Evolutionary conservation across 2,113 vertebrate genomes (phyloP).

Genomic region (Rhinolophus sinicus): DNA sequence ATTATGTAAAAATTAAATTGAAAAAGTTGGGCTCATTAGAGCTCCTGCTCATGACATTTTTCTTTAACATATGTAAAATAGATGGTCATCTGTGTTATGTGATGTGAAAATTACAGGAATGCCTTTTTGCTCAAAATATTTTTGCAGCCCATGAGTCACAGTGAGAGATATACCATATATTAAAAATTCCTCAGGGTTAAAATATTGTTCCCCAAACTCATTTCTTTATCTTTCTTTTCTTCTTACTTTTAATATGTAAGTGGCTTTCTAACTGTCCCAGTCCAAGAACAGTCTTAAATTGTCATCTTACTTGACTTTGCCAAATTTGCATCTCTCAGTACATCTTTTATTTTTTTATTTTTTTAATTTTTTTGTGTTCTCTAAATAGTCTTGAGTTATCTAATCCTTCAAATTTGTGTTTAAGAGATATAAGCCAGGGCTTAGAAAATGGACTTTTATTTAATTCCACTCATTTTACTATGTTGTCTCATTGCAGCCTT

Average conservation of each 20-base stretch:
- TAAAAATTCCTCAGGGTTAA: slow-evolving; percentile 44
- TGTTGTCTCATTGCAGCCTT: not conserved
- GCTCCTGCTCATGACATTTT: not conserved
- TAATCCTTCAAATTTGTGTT: slow-evolving; percentile 33
- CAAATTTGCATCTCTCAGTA: slow-evolving; percentile 46
- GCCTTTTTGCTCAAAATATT: not conserved
- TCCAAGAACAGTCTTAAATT: slow-evolving; percentile 61
- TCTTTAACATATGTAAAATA: slow-evolving; percentile 33
- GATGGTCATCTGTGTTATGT: slow-evolving; percentile 30
- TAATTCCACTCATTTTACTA: slow-evolving; percentile 47
- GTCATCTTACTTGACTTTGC: slow-evolving; percentile 56
- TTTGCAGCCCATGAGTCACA: slow-evolving; percentile 32
- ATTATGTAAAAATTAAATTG: slow-evolving; percentile 60
- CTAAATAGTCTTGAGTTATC: slow-evolving; percentile 61
- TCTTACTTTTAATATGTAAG: slow-evolving; percentile 48
- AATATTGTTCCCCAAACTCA: not conserved
- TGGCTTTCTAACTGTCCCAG: slow-evolving; percentile 54
- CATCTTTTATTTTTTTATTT: slow-evolving; percentile 10
- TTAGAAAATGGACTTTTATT: slow-evolving; percentile 46
- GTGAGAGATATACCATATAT: not conserved
- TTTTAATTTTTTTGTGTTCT: slow-evolving; percentile 43
- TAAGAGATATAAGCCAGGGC: slow-evolving; percentile 35
- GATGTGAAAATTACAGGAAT: slow-evolving; percentile 28
- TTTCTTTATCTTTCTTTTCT: slow-evolving; percentile 46
- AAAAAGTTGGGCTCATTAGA: slow-evolving; percentile 56